Evolutionary conservation across 2,888 invertebrate genomes (phyloP).

Genomic region (Noctua janthe): DNA sequence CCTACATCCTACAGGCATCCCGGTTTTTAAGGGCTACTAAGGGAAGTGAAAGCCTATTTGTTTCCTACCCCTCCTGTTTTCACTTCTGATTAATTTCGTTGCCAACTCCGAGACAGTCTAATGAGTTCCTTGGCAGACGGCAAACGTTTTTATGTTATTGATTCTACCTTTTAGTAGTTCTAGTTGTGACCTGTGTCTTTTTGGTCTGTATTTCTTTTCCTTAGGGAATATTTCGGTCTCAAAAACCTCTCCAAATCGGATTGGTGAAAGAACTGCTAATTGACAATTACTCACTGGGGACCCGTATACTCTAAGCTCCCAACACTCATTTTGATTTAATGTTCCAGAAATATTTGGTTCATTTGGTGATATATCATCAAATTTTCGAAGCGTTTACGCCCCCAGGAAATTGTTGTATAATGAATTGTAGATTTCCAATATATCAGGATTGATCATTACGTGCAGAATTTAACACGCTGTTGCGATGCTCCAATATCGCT

Average conservation of each 20-base stretch:
- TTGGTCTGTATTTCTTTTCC: not conserved
- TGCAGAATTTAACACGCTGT: slow-evolving; percentile 42
- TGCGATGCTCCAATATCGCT: slow-evolving; percentile 34
- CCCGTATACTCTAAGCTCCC: not conserved
- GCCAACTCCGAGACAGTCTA: slow-evolving; percentile 14
- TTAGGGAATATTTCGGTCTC: not conserved
- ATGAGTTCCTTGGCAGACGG: slow-evolving; percentile 33
- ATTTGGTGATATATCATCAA: slow-evolving; percentile 30
- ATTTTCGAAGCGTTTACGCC: slow-evolving; percentile 12
- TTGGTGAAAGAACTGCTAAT: not conserved
- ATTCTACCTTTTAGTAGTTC: slow-evolving; percentile 8
- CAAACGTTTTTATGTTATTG: slow-evolving; percentile 29
- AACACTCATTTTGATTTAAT: not conserved
- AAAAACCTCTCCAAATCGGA: not conserved
- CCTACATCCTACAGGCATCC: not conserved
- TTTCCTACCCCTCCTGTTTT: slow-evolving; percentile 29
- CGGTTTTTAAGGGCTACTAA: not conserved
- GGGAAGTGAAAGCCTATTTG: slow-evolving; percentile 19
- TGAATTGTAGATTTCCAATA: slow-evolving; percentile 53
- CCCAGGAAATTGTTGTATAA: slow-evolving; percentile 30
- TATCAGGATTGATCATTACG: slow-evolving; percentile 27
- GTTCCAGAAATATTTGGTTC: not conserved
- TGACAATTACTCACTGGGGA: not conserved
- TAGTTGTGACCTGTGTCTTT: not conserved
- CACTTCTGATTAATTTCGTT: slow-evolving; percentile 25